Conservation (phyloP, 2,888 invertebrate genomes). For the Oscheius sp. region DNA sequence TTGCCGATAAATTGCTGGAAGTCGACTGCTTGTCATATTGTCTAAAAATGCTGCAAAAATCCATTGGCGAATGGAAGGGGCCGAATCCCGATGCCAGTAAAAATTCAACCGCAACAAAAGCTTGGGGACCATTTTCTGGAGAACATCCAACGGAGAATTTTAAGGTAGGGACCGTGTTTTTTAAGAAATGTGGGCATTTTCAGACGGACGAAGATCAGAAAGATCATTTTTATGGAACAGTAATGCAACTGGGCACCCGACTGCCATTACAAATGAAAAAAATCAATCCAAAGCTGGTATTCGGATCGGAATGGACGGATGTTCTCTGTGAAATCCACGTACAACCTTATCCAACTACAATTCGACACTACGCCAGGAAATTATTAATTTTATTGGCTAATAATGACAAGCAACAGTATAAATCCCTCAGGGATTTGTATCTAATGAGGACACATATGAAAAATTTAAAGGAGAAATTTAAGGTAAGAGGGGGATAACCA, state of each 20-base stretch:
- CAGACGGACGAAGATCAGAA: conserved; percentile 1
- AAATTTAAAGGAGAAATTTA: conserved; percentile 40
- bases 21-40: conserved; percentile 10
- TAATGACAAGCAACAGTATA: conserved; percentile 43
- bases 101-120: not conserved
- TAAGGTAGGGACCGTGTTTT: too few species aligned
- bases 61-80: not conserved
- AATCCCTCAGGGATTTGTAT: conserved; percentile 42
- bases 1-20: conserved; percentile 10
- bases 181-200: too few species aligned
- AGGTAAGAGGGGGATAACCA: not conserved
- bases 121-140: not conserved
- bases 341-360: conserved; percentile 12
- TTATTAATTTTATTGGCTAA: conserved; percentile 44
- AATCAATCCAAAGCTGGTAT: conserved; percentile 20
- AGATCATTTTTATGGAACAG: not conserved
- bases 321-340: conserved; percentile 34
- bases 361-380: conserved; percentile 42
- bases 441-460: conserved; percentile 43
- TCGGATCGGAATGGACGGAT: conserved; percentile 28
- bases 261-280: conserved; percentile 39
- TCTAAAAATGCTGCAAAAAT: not conserved
- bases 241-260: conserved; percentile 17
- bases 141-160: not conserved
- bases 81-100: not conserved